These are phyloP conservation scores for Cyphomyrus discorhynchus DNA, from an alignment of 2,113 vertebrate species.

Conservation along the genomic window DNA sequence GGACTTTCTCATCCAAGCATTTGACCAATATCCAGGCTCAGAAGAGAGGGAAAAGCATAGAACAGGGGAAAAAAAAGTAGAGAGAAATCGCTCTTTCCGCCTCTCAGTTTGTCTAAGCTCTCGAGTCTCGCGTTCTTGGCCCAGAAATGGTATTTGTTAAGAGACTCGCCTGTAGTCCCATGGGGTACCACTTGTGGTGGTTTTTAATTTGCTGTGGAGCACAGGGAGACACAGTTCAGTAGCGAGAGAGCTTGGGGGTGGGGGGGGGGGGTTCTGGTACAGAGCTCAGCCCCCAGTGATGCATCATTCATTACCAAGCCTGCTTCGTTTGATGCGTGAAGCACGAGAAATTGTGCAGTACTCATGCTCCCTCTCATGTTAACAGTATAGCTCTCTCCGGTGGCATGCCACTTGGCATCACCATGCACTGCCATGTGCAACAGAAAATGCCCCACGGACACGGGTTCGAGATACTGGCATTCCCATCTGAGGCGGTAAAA, in stretches of 20 bases:
- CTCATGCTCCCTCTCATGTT: no score
- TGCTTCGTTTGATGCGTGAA: no score
- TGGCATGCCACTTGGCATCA: no score
- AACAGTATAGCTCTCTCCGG: no score
- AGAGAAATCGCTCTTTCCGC: neutral
- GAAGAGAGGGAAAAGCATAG: conserved; percentile 12
- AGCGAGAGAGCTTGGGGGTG: neutral
- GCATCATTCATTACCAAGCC: no score
- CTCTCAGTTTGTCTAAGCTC: neutral
- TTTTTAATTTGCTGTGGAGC: neutral
- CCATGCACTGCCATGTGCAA: no score
- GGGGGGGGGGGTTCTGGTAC: neutral
- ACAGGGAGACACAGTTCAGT: neutral
- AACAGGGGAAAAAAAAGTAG: neutral
- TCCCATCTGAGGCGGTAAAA: no score
- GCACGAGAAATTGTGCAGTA: no score
- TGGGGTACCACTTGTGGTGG: neutral
- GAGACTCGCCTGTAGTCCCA: neutral
- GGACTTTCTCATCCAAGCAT: conserved; percentile 47
- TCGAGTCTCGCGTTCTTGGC: neutral
- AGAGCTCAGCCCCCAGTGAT: no score
- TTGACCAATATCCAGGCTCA: conserved; percentile 31
- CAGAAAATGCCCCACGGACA: no score
- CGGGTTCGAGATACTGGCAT: no score
- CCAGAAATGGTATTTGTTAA: conserved; percentile 12